Percentiles rank a stretch among this genome's conserved stretches.
Evolutionary conservation across 2,888 invertebrate genomes (phyloP).

Genomic region (Scaptomyza flava): DNA sequence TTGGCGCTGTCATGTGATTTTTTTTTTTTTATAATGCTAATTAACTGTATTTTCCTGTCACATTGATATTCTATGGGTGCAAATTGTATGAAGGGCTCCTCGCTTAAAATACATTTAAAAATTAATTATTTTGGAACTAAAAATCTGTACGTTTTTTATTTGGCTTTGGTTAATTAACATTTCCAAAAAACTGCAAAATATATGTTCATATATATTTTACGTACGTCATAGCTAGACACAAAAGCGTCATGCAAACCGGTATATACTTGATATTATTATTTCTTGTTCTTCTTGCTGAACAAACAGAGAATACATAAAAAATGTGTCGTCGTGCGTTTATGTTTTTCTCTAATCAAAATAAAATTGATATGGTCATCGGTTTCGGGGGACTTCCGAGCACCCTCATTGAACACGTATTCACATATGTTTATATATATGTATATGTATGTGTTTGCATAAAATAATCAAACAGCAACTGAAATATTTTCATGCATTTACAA

Average conservation of each 20-base stretch:
- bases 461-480: constrained; percentile 1
- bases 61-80: constrained; percentile 33
- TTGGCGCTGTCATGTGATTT: constrained; percentile 70
- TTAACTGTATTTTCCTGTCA: constrained; percentile 46
- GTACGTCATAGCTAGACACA: constrained; percentile 30
- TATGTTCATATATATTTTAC: neutral
- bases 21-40: constrained; percentile 46
- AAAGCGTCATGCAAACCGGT: constrained; percentile 44
- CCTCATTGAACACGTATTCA: constrained; percentile 1
- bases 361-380: constrained; percentile 32
- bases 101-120: constrained; percentile 3
- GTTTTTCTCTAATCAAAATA: constrained; percentile 16
- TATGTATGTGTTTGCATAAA: neutral
- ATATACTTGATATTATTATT: constrained; percentile 45
- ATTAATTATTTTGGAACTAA: no score
- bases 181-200: constrained; percentile 17
- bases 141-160: neutral
- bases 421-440: neutral
- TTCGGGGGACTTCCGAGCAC: constrained; percentile 39
- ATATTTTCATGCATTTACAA: constrained; percentile 30
- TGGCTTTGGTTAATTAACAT: constrained; percentile 21
- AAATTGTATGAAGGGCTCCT: constrained; percentile 23
- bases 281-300: constrained; percentile 1
- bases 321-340: constrained; percentile 1
- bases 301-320: constrained; percentile 8